Percentiles rank a stretch among this genome's conserved stretches.
phyloP scores from a whole-genome alignment of 2,113 vertebrate genomes.

The Xenus cinereus region DNA sequence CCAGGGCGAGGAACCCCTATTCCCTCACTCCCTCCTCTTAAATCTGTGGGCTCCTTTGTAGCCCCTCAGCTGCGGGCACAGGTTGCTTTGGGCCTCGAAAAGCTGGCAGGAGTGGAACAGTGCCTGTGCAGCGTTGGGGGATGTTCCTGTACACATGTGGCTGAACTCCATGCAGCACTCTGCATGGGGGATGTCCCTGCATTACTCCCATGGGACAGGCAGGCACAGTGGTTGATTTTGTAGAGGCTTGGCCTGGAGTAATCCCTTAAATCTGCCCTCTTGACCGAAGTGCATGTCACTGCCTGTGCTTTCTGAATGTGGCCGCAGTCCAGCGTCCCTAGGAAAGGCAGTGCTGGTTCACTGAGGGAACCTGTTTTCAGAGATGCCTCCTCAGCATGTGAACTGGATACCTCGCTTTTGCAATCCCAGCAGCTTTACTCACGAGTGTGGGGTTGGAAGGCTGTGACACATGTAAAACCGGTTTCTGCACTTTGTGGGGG shows the following conservation, averaged over 20 bases:
- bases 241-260: background rate
- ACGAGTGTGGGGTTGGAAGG: background rate
- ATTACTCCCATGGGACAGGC: accelerated
- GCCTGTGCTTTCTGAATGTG: accelerated
- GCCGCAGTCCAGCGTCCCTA: background rate
- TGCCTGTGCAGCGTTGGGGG: background rate
- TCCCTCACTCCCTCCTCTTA: background rate
- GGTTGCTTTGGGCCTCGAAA: background rate
- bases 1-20: background rate
- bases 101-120: background rate
- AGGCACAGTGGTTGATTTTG: accelerated
- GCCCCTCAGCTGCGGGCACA: background rate
- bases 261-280: background rate
- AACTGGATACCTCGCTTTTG: background rate
- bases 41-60: background rate
- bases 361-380: background rate
- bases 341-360: background rate
- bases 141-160: accelerated
- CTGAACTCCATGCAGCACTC: background rate
- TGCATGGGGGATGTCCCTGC: background rate
- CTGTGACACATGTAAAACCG: background rate
- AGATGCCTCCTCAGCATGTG: background rate
- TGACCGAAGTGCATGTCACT: background rate
- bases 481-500: background rate
- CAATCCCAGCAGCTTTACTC: background rate